Conservation (phyloP, 2,888 invertebrate species). For the Lepidocyrtinus sp. region DNA sequence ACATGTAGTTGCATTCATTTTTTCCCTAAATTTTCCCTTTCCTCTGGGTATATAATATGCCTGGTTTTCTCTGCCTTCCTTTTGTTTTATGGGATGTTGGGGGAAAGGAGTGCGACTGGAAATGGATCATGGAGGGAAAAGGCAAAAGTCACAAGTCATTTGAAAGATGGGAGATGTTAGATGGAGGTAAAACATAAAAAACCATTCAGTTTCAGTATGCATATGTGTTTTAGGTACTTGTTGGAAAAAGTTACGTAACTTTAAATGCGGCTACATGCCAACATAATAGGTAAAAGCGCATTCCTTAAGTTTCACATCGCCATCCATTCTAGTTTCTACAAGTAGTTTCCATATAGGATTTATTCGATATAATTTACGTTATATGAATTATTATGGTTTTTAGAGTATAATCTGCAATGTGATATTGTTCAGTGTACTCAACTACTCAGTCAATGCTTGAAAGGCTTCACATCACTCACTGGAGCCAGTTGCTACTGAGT, state of each 20-base stretch:
- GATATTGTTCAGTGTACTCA: slow-evolving; percentile 25
- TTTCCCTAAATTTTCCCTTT: neutral
- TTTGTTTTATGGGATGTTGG: too few species aligned
- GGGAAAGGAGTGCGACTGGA: neutral
- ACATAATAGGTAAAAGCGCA: neutral
- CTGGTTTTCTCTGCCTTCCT: neutral
- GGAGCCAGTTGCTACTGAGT: too few species aligned
- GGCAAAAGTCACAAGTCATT: slow-evolving; percentile 10
- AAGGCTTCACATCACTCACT: neutral
- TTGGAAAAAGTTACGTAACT: neutral
- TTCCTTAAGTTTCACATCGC: neutral
- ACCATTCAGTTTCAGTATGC: too few species aligned
- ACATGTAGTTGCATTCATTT: neutral
- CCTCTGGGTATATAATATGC: too few species aligned
- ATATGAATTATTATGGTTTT: slow-evolving; percentile 2
- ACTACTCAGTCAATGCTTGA: too few species aligned
- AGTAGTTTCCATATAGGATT: neutral
- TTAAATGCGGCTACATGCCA: neutral
- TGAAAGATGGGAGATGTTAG: slow-evolving; percentile 4
- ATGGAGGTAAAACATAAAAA: neutral
- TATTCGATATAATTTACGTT: too few species aligned
- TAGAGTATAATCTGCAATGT: slow-evolving; percentile 22
- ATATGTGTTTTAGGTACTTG: neutral
- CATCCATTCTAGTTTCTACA: slow-evolving; percentile 8
- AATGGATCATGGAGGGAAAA: neutral